These are phyloP conservation scores for Xanthorhoe spadicearia DNA, from an alignment of 2,888 invertebrate species.

Conservation along the genomic window DNA sequence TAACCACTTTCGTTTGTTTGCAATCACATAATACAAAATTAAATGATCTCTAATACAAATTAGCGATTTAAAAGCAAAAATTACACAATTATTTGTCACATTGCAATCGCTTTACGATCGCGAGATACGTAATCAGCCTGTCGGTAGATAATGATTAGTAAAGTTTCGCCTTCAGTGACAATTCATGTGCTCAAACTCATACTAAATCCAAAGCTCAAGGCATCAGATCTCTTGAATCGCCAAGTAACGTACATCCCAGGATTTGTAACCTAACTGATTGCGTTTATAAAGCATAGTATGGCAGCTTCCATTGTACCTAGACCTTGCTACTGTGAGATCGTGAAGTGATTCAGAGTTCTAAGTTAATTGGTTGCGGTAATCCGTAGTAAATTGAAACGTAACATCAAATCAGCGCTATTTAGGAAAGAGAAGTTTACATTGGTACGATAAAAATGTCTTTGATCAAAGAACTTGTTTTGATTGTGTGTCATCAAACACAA, in stretches of 20 bases:
- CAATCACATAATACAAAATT: too few relatives aligned
- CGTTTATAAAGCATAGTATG: slow-evolving; percentile 37
- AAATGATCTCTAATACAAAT: too few relatives aligned
- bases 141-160: too few relatives aligned
- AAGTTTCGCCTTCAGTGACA: neutral
- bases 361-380: slow-evolving; percentile 43
- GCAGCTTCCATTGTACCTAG: slow-evolving; percentile 42
- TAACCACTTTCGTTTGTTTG: too few relatives aligned
- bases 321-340: slow-evolving; percentile 7
- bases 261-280: slow-evolving; percentile 38
- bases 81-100: too few relatives aligned
- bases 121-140: too few relatives aligned
- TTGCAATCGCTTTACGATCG: too few relatives aligned
- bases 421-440: slow-evolving; percentile 39
- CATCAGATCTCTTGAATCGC: slow-evolving; percentile 27
- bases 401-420: slow-evolving; percentile 51
- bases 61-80: too few relatives aligned
- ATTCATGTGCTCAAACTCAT: slow-evolving; percentile 12
- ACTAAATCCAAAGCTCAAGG: slow-evolving; percentile 30
- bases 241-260: slow-evolving; percentile 28
- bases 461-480: neutral
- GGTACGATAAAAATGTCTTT: slow-evolving; percentile 6
- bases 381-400: slow-evolving; percentile 63
- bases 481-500: too few relatives aligned
- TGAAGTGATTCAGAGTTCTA: slow-evolving; percentile 23